Evolutionary conservation across 2,888 invertebrate genomes (phyloP).

Genomic region (Leptopilina drosophilae): DNA sequence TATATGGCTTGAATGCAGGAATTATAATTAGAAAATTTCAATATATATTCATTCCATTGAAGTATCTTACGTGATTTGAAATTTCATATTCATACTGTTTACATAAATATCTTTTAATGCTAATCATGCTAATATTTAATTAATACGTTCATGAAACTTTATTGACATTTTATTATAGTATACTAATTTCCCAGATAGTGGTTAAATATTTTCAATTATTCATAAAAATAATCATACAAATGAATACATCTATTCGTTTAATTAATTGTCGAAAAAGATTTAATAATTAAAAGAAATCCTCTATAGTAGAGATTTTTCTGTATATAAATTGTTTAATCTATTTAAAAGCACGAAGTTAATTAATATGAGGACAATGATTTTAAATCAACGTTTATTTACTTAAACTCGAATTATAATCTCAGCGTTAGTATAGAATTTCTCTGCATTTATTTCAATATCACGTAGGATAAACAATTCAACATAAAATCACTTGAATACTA

Average conservation of each 20-base stretch:
- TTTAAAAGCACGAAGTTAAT: not conserved
- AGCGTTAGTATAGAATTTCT: not conserved
- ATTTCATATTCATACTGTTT: not conserved
- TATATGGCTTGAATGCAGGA: not conserved
- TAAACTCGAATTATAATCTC: not conserved
- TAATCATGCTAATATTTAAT: not conserved
- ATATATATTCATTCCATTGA: slow-evolving; percentile 7
- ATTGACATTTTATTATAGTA: no score
- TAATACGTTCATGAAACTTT: not conserved
- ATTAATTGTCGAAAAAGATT: no score
- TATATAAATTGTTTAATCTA: no score
- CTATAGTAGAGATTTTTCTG: no score
- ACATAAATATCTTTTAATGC: not conserved
- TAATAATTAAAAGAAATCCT: no score
- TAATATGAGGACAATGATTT: not conserved
- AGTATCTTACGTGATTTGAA: slow-evolving; percentile 3
- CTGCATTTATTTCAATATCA: not conserved
- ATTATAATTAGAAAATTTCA: slow-evolving; percentile 28
- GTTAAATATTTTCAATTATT: no score
- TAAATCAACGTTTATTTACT: not conserved
- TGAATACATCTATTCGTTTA: no score
- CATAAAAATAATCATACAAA: no score
- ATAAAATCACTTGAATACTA: not conserved
- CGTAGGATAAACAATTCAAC: not conserved
- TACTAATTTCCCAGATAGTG: no score